phyloP scores from a whole-genome alignment of 1,140 invertebrate genomes.

The Trachymyrmex cornetzi region DNA sequence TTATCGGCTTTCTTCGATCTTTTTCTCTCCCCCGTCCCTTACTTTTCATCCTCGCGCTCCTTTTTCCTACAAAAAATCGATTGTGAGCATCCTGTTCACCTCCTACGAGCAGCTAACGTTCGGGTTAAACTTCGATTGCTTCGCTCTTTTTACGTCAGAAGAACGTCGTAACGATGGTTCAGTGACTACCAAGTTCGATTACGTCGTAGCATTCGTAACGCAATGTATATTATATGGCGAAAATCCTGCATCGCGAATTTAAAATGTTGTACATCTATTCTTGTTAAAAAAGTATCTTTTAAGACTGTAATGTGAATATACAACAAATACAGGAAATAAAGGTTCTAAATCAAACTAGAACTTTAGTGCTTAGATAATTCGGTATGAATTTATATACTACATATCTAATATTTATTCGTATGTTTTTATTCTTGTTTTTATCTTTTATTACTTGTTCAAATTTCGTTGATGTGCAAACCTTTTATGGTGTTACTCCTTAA shows the following conservation, averaged over 20 bases:
- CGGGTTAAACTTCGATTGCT: constrained; percentile 51
- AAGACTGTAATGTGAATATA: too few relatives aligned
- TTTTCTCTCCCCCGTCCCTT: constrained; percentile 6
- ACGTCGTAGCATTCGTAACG: neutral
- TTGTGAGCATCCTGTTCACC: constrained; percentile 39
- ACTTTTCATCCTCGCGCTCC: neutral
- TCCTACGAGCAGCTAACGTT: constrained; percentile 15
- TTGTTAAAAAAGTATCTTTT: neutral
- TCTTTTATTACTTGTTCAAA: neutral
- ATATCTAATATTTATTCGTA: too few relatives aligned
- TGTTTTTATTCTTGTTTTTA: neutral
- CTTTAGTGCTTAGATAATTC: too few relatives aligned
- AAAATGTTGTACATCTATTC: neutral
- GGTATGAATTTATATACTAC: too few relatives aligned
- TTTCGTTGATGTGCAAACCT: too few relatives aligned
- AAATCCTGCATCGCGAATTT: neutral
- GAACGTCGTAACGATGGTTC: constrained; percentile 27
- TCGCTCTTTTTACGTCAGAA: constrained; percentile 26
- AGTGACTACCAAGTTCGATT: neutral
- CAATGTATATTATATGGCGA: constrained; percentile 2
- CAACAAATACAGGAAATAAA: too few relatives aligned
- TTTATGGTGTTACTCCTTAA: too few relatives aligned
- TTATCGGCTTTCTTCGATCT: constrained; percentile 49
- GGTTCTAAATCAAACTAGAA: too few relatives aligned
- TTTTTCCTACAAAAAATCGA: constrained; percentile 49